Base-by-base conservation (phyloP, 2,797 vertebrate species). In the Oophaga sylvatica region DNA sequence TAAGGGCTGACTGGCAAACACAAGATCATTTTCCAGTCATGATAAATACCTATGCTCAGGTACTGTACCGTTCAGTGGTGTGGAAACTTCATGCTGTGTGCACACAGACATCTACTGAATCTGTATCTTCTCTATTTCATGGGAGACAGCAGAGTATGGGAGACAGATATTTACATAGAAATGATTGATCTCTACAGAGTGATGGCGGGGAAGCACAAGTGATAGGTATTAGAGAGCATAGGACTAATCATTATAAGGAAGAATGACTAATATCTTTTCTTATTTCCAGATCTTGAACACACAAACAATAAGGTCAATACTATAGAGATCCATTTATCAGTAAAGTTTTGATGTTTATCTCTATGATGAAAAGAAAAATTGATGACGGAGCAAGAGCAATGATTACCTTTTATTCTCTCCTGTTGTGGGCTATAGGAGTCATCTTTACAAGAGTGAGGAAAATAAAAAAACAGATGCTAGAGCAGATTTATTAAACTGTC, bases 141-240 rank as follows among this genome's bases (percentile, higher is more conserved):
- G 70, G 35, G 35, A 10, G 70, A 73, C 70, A 22, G 70, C 16
- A 41, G 35, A 73, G 35, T 10, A 45, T 13, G 35, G 70, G 17
- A 73, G 70, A 73, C 70, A 73, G 70, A 45, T 73, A 73, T 73
- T 73, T 73, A 73, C 70, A 41, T 45, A 73, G 35, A 73, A 20
- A 11, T 73, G 70, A 73, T 73, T 73, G 31, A 73, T 73, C 35
- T 73, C 17, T 20, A 11, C 5, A 31, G 11, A 73, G 70, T 35
- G 70, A 73, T 41, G 70, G 35, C 65, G 11, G 65, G 11, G 65
- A 10, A 1, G 26, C 3, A 15, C 57, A 59, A 15, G 13, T 59
- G 57, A 15, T 1, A 59, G 57, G 12, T 59, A 59, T 59, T 17
- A 59, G 57, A 59, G 12, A 59, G 57, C 57, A 59, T 15, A 17